Evolutionary conservation across 2,888 invertebrate species (phyloP).

Genomic region (Craniophora ligustri): DNA sequence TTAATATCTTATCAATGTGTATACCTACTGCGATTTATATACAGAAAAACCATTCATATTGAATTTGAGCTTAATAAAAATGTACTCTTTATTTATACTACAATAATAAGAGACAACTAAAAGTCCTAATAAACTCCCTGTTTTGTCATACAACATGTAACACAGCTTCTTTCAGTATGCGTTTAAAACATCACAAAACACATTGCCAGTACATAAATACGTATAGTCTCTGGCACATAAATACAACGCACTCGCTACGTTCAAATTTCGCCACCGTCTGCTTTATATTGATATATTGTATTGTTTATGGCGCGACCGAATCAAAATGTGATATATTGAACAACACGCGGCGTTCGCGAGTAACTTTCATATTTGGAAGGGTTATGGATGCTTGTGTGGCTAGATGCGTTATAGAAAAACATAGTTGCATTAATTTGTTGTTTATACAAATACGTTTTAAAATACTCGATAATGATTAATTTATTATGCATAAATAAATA

Average conservation of each 20-base stretch:
- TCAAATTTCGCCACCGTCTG: slow-evolving; percentile 89
- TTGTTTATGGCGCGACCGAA: slow-evolving; percentile 88
- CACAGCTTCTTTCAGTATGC: slow-evolving; percentile 11
- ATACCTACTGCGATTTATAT: too few relatives aligned
- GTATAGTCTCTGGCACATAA: slow-evolving; percentile 69
- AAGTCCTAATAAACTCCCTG: too few relatives aligned
- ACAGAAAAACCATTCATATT: too few relatives aligned
- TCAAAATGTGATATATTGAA: slow-evolving; percentile 88
- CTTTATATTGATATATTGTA: slow-evolving; percentile 89
- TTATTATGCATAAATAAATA: too few relatives aligned
- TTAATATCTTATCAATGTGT: too few relatives aligned
- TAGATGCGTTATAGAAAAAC: slow-evolving; percentile 63
- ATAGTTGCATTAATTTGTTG: not conserved
- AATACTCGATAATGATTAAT: too few relatives aligned
- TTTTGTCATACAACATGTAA: not conserved
- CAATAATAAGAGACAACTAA: too few relatives aligned
- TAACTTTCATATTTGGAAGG: slow-evolving; percentile 87
- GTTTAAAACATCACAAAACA: slow-evolving; percentile 47
- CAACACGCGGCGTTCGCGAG: slow-evolving; percentile 82
- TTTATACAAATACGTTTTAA: not conserved
- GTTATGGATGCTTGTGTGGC: slow-evolving; percentile 70
- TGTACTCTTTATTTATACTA: too few relatives aligned
- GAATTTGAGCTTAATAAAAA: too few relatives aligned
- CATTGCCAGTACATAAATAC: slow-evolving; percentile 38
- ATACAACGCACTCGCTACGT: slow-evolving; percentile 85